Base-by-base conservation (phyloP, 2,797 vertebrate genomes). In the Fistularia tabacaria region DNA sequence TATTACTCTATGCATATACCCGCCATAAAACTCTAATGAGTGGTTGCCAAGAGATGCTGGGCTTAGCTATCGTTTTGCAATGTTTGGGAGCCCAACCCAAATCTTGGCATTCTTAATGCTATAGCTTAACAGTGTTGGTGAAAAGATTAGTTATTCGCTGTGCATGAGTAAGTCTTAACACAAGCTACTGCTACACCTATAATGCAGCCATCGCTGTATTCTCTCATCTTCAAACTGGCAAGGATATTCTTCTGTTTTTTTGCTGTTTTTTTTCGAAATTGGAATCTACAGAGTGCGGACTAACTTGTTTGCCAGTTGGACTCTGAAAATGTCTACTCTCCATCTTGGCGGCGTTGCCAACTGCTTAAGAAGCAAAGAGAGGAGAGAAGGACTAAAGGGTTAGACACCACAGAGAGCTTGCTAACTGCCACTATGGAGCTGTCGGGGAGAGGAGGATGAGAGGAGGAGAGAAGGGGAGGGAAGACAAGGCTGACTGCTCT, bases 401-500 rank as follows among this genome's bases (percentile, higher is more conserved):
- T 85, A 82, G 77, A 64, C 82, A 80, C 85, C 82, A 76, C 82
- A 76, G 75, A 83, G 83, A 77, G 83, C 81, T 85, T 61, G 80
- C 85, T 85, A 80, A 80, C 85, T 86, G 85, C 83, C 86, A 77
- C 77, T 71, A 56, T 46, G 57, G 77, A 87, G 77, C 87, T 77
- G 64, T 77, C 79, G 74, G 78, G 77, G 67, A 79, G 82, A 75
- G 71, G 14, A 57, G 57, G 57, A 58, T 75, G 66, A 54, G 62
- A 56, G 46, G 49, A 57, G 60, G 65, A 74, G 77, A 69, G 74
- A 75, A 62, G 61, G 64, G 79, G 67, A 77, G 76, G 76, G 72
- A 74, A 82, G 85, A 84, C 82, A 85, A 88, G 86, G 83, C 85
- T 87, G 86, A 85, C 76, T 84, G 83, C 81, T 85, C 79, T 80